Evolutionary conservation across 2,797 vertebrate species (phyloP), one percentile per base, ranked within the genome.

Genomic region (Sitta carolinensis): DNA sequence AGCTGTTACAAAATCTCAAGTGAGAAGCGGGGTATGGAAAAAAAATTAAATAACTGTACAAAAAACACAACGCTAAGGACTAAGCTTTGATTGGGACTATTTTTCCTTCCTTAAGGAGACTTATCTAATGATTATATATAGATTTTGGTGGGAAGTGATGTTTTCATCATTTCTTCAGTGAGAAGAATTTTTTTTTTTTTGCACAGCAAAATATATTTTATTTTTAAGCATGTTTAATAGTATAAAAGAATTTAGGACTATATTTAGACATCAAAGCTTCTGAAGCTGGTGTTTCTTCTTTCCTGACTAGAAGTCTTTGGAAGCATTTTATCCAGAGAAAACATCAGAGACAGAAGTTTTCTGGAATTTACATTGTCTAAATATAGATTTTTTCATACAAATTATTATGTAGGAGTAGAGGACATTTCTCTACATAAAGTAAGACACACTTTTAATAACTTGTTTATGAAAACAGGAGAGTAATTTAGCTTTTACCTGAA

Each of bases 261-360:
- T 78, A 85, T 78, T 94, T 94, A 36, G 61, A 89, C 57, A 89
- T 93, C 84, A 94, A 93, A 95, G 82, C 27, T 47, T 80, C 45
- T 77, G 81, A 84, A 79, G 43, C 59, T 74, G 29, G 26, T 61
- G 51, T 43, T 80, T 55, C 55, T 86, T 85, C 34, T 80, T 85
- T 90, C 54, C 62, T 86, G 58, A 87, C 27, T 90, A 52, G 18
- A 84, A 81, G 47, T 22, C 81, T 92, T 75, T 86, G 79, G 69
- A 94, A 86, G 27, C 47, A 72, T 81, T 96, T 94, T 94, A 87
- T 91, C 76, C 89, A 88, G 73, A 91, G 43, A 89, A 94, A 92
- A 89, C n/a, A 94, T 75, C 84, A 91, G 84, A 91, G 50, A 67
- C 27, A 54, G 70, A 87, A 85, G 38, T 84, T 72, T 84, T 75